Evolutionary conservation across 2,113 vertebrate species (phyloP).

Genomic region (Cisticola juncidis): DNA sequence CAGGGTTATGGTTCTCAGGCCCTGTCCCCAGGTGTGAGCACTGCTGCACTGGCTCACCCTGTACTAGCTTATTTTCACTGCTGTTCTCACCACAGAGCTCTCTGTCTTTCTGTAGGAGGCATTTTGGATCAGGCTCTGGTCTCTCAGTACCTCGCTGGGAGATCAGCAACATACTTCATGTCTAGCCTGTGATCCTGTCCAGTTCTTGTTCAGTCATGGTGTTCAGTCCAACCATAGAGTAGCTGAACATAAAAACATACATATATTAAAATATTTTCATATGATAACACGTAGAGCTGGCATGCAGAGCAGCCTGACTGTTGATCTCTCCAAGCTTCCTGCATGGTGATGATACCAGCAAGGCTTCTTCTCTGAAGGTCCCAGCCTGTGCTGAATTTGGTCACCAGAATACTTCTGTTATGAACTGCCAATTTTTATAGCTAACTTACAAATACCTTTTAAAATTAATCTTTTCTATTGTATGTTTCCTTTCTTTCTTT

Average conservation of each 20-base stretch:
- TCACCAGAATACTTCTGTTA: background rate
- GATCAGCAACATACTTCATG: background rate
- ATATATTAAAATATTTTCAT: background rate
- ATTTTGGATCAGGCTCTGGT: background rate
- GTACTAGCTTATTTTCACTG: background rate
- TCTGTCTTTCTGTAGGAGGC: background rate
- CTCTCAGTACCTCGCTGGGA: background rate
- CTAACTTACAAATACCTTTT: background rate
- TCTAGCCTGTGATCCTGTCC: background rate
- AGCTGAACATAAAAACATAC: background rate
- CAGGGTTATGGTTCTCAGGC: background rate
- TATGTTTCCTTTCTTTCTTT: background rate
- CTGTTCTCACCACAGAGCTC: background rate
- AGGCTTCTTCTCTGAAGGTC: background rate
- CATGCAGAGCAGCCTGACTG: background rate
- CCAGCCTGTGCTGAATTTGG: background rate
- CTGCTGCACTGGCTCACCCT: rapidly evolving
- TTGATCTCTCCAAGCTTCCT: background rate
- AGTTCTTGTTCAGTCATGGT: background rate
- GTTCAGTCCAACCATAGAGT: background rate
- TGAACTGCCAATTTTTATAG: background rate
- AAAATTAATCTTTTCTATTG: background rate
- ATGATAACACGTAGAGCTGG: background rate
- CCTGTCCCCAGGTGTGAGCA: background rate
- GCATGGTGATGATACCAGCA: background rate